Percentiles rank a stretch among this genome's conserved stretches.
These are phyloP conservation scores for Streptopelia turtur DNA, from an alignment of 2,797 vertebrate species.

Conservation along the genomic window DNA sequence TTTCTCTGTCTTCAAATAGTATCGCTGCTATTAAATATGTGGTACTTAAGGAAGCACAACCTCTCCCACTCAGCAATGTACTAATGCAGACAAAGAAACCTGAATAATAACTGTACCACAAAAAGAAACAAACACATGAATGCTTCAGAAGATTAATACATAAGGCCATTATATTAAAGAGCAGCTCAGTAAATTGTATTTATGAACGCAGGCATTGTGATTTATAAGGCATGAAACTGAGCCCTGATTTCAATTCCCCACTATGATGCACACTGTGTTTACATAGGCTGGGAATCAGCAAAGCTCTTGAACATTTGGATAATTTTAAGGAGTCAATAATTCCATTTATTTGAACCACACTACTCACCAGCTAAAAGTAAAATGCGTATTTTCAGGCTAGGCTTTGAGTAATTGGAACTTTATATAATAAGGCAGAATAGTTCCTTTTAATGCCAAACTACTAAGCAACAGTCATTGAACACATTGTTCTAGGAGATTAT, in stretches of 20 bases:
- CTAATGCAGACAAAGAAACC: background rate
- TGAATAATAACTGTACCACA: background rate
- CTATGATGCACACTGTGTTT: background rate
- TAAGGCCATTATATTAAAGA: background rate
- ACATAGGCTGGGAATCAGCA: background rate
- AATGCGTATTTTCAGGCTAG: background rate
- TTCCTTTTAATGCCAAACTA: background rate
- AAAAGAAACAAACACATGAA: conserved; percentile 10
- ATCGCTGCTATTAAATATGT: background rate
- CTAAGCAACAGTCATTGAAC: background rate
- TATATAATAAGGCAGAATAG: background rate
- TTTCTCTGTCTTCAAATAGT: conserved; percentile 49
- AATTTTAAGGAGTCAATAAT: background rate
- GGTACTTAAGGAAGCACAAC: background rate
- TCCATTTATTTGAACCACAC: background rate
- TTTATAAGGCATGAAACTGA: conserved; percentile 19
- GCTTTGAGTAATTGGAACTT: background rate
- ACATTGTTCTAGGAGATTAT: background rate
- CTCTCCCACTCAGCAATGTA: background rate
- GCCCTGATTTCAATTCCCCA: background rate
- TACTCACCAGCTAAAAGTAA: background rate
- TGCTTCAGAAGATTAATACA: background rate
- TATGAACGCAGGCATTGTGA: background rate
- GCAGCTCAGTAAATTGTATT: conserved; percentile 20
- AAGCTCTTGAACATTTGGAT: background rate